Conservation (phyloP, 1,140 invertebrate species). For the Gonatopus flavifemur region DNA sequence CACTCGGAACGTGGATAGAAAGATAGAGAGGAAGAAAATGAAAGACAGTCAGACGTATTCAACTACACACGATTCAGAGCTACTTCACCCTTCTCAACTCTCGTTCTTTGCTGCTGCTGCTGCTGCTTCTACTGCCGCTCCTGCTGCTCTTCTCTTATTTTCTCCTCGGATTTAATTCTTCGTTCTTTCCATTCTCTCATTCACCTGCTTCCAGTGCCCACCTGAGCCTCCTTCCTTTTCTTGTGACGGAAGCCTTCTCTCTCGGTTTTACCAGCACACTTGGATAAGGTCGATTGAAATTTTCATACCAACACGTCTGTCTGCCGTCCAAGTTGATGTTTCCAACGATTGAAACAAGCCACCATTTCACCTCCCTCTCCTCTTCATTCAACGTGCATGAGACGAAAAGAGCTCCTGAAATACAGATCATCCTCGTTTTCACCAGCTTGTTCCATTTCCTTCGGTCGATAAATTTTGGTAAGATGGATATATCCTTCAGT, state of each 20-base stretch:
- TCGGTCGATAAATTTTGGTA: no score
- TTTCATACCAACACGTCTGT: constrained; percentile 52
- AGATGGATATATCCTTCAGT: no score
- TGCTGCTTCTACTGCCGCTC: constrained; percentile 21
- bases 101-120: constrained; percentile 18
- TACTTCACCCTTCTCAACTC: constrained; percentile 27
- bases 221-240: constrained; percentile 22
- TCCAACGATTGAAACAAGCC: constrained; percentile 33
- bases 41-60: constrained; percentile 9
- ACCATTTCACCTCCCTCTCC: constrained; percentile 1
- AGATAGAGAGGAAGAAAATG: constrained; percentile 4
- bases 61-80: constrained; percentile 25
- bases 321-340: constrained; percentile 40
- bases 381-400: no score
- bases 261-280: constrained; percentile 22
- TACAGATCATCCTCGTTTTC: no score
- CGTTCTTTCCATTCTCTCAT: constrained; percentile 12
- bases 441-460: no score
- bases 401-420: no score
- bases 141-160: constrained; percentile 16
- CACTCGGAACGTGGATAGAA: not conserved
- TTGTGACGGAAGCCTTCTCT: constrained; percentile 12
- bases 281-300: constrained; percentile 42
- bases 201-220: constrained; percentile 23
- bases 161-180: constrained; percentile 19